These are phyloP conservation scores for Carcina quercana DNA, from an alignment of 2,888 invertebrate genomes.

Conservation along the genomic window DNA sequence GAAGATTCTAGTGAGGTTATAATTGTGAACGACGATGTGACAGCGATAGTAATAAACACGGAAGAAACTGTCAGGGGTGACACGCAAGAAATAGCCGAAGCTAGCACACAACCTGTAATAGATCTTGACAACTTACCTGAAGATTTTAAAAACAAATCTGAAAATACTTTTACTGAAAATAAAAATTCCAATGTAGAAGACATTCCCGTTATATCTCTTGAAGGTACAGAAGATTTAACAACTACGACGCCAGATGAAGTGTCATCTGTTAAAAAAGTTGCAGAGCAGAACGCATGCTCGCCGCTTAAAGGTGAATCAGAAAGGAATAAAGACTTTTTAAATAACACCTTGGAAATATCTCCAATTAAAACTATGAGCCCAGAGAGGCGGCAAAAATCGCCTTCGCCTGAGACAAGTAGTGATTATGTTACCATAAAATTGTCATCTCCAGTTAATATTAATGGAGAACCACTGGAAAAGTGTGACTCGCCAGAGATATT, in stretches of 20 bases:
- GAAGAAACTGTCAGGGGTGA: conserved; percentile 30
- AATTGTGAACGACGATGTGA: conserved; percentile 25
- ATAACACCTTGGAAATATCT: conserved; percentile 75
- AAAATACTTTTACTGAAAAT: conserved; percentile 1
- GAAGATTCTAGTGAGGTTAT: conserved; percentile 30
- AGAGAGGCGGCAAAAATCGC: conserved; percentile 38
- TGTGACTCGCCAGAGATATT: conserved; percentile 60
- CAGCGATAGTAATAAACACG: conserved; percentile 23
- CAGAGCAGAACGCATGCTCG: conserved; percentile 38
- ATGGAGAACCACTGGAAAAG: conserved; percentile 55
- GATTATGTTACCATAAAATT: conserved; percentile 56
- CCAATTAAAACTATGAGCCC: conserved; percentile 70
- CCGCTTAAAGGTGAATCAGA: conserved; percentile 49
- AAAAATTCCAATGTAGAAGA: neutral
- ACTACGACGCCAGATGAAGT: conserved; percentile 20
- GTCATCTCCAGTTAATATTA: conserved; percentile 49
- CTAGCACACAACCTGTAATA: conserved; percentile 48
- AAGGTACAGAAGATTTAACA: conserved; percentile 10
- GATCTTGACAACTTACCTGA: conserved; percentile 16
- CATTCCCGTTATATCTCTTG: too few relatives aligned
- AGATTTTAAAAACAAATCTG: conserved; percentile 3
- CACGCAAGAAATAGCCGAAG: conserved; percentile 47
- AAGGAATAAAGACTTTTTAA: conserved; percentile 69
- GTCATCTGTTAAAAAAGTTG: conserved; percentile 19
- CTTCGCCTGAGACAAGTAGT: conserved; percentile 44